A percentile compares a stretch with the other conserved stretches of the same genome.
phyloP scores from a whole-genome alignment of 2,797 vertebrate species.

The Ceryle rudis region DNA sequence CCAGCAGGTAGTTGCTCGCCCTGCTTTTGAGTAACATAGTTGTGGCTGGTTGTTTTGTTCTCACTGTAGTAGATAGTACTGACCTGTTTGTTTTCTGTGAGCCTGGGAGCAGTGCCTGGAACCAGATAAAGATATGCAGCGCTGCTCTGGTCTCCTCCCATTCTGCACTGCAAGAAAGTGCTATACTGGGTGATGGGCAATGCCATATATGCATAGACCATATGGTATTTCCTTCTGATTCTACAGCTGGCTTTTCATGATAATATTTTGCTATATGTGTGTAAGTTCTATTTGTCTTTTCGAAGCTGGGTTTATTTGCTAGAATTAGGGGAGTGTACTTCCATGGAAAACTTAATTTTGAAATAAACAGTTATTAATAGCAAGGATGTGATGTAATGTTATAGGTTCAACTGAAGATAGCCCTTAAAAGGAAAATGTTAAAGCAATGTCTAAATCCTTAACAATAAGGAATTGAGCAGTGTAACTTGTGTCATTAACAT shows the following conservation, averaged over 20 bases:
- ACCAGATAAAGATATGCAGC: accelerated
- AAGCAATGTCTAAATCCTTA: not conserved
- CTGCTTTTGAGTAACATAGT: accelerated
- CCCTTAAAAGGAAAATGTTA: not conserved
- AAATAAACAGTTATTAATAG: not conserved
- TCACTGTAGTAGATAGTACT: not conserved
- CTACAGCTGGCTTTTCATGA: not conserved
- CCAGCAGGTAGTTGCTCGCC: accelerated
- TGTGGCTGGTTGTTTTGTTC: not conserved
- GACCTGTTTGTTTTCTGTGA: accelerated
- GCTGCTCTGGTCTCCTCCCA: not conserved
- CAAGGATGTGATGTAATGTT: not conserved
- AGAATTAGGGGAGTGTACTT: not conserved
- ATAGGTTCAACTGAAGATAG: not conserved
- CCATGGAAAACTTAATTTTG: not conserved
- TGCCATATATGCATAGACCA: not conserved
- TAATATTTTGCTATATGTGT: not conserved
- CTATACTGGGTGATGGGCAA: not conserved
- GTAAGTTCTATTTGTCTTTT: not conserved
- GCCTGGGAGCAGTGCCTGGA: not conserved
- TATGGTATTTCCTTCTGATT: not conserved
- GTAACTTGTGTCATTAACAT: not conserved
- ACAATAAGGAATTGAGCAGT: not conserved
- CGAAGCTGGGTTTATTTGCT: not conserved
- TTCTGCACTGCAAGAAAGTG: not conserved